These are phyloP conservation scores for Condylura cristata DNA, from an alignment of 2,113 vertebrate species.

Conservation along the genomic window DNA sequence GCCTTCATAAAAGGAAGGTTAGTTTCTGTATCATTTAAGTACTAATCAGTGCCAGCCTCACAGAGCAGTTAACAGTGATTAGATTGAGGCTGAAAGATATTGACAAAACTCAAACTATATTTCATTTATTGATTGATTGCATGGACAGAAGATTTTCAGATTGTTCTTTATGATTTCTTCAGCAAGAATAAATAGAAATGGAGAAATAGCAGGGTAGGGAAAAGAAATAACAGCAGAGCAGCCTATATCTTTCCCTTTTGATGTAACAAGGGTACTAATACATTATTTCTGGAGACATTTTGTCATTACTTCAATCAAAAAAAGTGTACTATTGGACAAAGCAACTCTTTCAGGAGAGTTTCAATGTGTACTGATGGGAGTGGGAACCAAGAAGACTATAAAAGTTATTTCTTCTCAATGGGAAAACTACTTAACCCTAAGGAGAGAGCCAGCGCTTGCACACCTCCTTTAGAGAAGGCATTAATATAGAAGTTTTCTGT, in stretches of 20 bases:
- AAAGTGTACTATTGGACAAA: not conserved
- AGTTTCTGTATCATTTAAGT: not conserved
- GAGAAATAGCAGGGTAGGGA: not conserved
- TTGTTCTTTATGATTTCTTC: not conserved
- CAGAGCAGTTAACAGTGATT: not conserved
- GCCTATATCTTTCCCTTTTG: not conserved
- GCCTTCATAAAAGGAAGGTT: not conserved
- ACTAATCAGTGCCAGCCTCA: not conserved
- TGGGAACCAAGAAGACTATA: not conserved
- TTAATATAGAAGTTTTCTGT: not conserved
- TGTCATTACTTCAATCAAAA: not conserved
- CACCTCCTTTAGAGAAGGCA: not conserved
- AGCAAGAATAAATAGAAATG: not conserved
- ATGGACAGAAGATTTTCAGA: not conserved
- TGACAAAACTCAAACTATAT: not conserved
- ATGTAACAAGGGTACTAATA: not conserved
- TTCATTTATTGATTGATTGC: not conserved
- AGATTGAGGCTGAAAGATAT: not conserved
- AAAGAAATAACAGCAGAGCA: not conserved
- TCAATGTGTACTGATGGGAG: not conserved
- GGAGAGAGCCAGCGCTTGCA: not conserved
- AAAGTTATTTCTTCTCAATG: not conserved
- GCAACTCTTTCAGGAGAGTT: not conserved
- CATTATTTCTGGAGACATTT: not conserved
- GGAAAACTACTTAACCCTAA: not conserved